Percentiles rank a stretch among this genome's conserved stretches.
phyloP scores from a whole-genome alignment of 2,797 vertebrate species.

The Coregonus suidteri region DNA sequence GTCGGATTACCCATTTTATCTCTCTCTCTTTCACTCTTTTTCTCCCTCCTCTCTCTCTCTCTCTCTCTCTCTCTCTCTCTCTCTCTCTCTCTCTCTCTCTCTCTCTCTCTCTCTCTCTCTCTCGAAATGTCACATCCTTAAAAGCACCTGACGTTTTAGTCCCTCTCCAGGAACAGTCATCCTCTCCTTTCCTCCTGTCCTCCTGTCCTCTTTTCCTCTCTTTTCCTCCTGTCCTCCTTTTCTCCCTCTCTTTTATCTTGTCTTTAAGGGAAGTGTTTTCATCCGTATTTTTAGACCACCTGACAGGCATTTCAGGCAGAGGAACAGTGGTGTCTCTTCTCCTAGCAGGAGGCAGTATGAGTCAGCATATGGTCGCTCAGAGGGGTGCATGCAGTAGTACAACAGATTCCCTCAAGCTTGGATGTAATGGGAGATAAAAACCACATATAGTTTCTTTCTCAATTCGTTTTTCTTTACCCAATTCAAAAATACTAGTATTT shows the following conservation, averaged over 20 bases:
- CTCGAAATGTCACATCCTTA: neutral
- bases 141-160: neutral
- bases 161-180: neutral
- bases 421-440: neutral
- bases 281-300: neutral
- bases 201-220: slow-evolving; percentile 24
- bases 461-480: neutral
- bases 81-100: neutral
- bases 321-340: neutral
- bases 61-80: slow-evolving; percentile 9
- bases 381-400: neutral
- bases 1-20: no score
- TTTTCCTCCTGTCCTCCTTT: slow-evolving; percentile 17
- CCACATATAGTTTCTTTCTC: neutral
- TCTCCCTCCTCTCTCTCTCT: no score
- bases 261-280: neutral
- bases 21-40: no score
- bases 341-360: neutral
- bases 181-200: slow-evolving; percentile 26
- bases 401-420: neutral
- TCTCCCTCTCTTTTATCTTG: slow-evolving; percentile 7
- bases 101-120: neutral
- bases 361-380: slow-evolving; percentile 1
- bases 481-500: neutral
- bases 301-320: slow-evolving; percentile 1